Percentiles rank a stretch among this genome's conserved stretches.
These are phyloP conservation scores for Cataglyphis hispanica DNA, from an alignment of 1,140 invertebrate genomes.

Conservation along the genomic window DNA sequence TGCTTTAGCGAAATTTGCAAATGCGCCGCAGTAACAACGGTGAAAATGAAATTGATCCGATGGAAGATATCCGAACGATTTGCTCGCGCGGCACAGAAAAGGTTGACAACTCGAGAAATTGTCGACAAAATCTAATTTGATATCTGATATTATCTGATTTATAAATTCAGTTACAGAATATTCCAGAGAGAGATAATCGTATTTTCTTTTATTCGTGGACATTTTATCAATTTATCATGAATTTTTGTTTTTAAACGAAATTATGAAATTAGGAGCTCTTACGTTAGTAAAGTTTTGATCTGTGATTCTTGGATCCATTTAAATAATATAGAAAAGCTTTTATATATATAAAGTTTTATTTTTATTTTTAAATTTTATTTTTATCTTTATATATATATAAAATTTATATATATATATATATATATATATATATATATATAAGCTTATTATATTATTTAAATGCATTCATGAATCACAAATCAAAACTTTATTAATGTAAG, in stretches of 20 bases:
- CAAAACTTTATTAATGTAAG: not conserved
- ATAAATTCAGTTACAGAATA: not conserved
- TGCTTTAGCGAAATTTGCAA: slow-evolving; percentile 15
- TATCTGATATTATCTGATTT: not conserved
- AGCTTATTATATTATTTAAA: not conserved
- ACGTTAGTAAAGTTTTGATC: not conserved
- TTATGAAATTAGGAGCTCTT: not conserved
- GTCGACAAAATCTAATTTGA: not conserved
- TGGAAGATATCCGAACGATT: slow-evolving; percentile 11
- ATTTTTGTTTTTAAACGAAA: slow-evolving; percentile 8
- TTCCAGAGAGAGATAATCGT: not conserved
- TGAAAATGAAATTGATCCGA: slow-evolving; percentile 25
- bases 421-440: too few species aligned
- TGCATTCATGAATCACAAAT: not conserved
- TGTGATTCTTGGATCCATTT: not conserved
- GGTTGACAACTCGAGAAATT: not conserved
- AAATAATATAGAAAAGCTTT: not conserved
- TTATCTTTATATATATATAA: too few species aligned
- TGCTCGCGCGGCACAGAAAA: not conserved
- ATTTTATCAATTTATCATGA: not conserved
- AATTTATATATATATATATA: too few species aligned
- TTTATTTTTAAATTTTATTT: too few species aligned
- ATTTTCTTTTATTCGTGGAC: not conserved
- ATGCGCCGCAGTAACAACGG: slow-evolving; percentile 14
- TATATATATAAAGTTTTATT: too few species aligned